Evolutionary conservation across 2,797 vertebrate species (phyloP).

Genomic region (Acipenser ruthenus): DNA sequence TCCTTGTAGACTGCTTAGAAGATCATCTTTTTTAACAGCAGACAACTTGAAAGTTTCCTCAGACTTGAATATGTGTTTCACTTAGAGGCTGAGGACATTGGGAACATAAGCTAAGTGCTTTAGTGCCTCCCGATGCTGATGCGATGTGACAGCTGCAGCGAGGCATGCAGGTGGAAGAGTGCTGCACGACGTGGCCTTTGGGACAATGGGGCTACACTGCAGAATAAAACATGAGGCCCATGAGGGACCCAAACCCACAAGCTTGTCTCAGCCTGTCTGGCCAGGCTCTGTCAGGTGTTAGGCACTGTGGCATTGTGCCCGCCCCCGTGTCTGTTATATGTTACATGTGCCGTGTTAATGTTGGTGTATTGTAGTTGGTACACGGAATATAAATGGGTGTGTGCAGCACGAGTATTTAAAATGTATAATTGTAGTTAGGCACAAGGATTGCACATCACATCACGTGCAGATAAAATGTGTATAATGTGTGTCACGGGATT

Average conservation of each 20-base stretch:
- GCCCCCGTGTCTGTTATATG: too few species aligned
- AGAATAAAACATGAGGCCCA: conserved; percentile 72
- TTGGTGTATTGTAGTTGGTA: too few species aligned
- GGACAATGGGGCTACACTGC: neutral
- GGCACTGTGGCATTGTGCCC: too few species aligned
- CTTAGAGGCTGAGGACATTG: conserved; percentile 57
- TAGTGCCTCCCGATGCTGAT: conserved; percentile 58
- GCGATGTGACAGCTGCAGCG: conserved; percentile 12
- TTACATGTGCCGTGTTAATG: too few species aligned
- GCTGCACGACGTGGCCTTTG: too few species aligned
- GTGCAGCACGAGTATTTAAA: too few species aligned
- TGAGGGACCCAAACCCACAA: conserved; percentile 39
- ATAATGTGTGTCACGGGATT: too few species aligned
- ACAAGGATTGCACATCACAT: too few species aligned
- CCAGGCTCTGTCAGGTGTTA: conserved; percentile 48
- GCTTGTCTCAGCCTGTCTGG: conserved; percentile 23
- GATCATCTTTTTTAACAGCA: conserved; percentile 28
- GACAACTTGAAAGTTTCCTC: conserved; percentile 51
- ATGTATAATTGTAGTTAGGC: too few species aligned
- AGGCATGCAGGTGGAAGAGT: too few species aligned
- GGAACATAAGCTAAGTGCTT: conserved; percentile 70
- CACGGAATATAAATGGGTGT: too few species aligned
- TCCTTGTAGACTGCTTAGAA: conserved; percentile 2
- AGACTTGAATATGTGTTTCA: conserved; percentile 59
- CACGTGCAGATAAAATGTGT: too few species aligned